Evolutionary conservation across 2,888 invertebrate genomes (phyloP), one percentile per base, ranked within the genome.

Genomic region (Cephus pulcher): DNA sequence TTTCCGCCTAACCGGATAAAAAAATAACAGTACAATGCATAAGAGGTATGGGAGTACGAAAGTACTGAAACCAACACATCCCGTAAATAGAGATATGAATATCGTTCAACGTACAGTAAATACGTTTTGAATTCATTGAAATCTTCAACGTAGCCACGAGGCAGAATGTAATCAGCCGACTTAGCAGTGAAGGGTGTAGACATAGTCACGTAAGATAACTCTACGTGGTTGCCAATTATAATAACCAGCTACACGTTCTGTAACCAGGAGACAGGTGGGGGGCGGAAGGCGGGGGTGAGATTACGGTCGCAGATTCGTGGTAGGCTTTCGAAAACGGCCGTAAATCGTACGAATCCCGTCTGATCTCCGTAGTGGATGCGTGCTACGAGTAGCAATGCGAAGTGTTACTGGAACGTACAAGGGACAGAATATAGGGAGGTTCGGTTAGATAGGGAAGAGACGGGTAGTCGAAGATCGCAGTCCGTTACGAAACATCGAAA

Each of bases 301-400:
- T 74, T 74, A 74, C 74, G 23, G 74, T 34, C 74, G 23, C 37
- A 23, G 74, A 56, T 23, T 56, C 23, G 40, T 23, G 40, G 74
- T 74, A 74, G 74, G 74, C 74, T 34, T 34, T 74, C 74, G 74
- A 34, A 74, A 74, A 23, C 35, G 74, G 35, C 23, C 71, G 71
- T 71, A 71, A 71, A 71, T 71, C 71, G 32, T 71, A 34, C 30
- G 71, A 34, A 74, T 74, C 74, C 35, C 23, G 74, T 74, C 35
- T 34, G 74, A 74, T 74, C 74, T n/a, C 74, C 35, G 35, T 34
- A 74, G 35, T 34, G 35, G 35, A 34, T 74, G 74, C 74, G 74
- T 74, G 74, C 74, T 74, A 74, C 74, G 74, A 74, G 35, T 74
- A 34, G 23, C 35, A 74, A 74, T 35, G 15, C 23, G 34, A 34